Evolutionary conservation across 2,113 vertebrate genomes (phyloP).

Genomic region (Micronycteris hirsuta): DNA sequence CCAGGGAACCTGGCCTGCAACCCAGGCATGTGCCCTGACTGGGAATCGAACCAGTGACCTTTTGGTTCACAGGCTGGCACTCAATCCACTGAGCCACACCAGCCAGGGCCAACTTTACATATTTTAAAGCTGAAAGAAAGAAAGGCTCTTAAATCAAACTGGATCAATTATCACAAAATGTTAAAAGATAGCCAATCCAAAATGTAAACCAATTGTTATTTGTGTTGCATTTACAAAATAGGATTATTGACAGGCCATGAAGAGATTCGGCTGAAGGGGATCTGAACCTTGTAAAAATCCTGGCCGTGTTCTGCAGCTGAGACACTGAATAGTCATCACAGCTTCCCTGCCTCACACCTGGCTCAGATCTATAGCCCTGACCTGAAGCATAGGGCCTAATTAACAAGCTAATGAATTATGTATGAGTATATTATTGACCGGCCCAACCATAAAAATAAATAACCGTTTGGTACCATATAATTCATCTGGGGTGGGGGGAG

Average conservation of each 20-base stretch:
- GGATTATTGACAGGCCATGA: neutral
- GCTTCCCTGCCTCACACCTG: neutral
- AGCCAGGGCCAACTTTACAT: neutral
- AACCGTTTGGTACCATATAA: neutral
- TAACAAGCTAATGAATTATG: slow-evolving; percentile 47
- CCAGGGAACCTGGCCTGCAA: too few relatives aligned
- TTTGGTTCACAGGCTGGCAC: too few relatives aligned
- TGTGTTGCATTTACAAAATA: neutral
- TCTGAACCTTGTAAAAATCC: neutral
- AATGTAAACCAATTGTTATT: neutral
- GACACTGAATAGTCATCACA: too few relatives aligned
- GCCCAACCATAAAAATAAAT: slow-evolving; percentile 37
- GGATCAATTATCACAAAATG: neutral
- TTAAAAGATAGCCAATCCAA: neutral
- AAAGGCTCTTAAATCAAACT: neutral
- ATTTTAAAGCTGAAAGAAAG: neutral
- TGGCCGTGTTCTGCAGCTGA: accelerated
- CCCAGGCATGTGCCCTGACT: too few relatives aligned
- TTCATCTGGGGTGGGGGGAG: neutral
- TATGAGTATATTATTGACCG: slow-evolving; percentile 11
- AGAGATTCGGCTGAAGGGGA: neutral
- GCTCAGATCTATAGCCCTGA: neutral
- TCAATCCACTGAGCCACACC: too few relatives aligned
- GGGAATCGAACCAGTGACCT: too few relatives aligned
- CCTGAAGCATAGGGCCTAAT: neutral